phyloP scores from a whole-genome alignment of 2,888 invertebrate genomes.

The Muschampia plurimacula region DNA sequence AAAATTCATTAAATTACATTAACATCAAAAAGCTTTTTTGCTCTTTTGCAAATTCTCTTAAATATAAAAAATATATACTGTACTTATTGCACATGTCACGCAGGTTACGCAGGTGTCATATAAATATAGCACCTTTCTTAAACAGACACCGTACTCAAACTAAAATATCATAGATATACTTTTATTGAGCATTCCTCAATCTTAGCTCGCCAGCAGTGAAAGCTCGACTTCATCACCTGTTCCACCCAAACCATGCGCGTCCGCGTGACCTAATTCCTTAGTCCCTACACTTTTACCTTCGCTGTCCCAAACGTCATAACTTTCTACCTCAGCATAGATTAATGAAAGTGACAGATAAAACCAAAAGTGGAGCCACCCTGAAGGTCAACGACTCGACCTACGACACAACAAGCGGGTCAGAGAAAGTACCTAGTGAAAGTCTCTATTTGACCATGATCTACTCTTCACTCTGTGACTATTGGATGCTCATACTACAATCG shows the following conservation, averaged over 20 bases:
- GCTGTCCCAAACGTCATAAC: slow-evolving; percentile 65
- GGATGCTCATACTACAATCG: slow-evolving; percentile 53
- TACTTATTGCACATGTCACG: too few species aligned
- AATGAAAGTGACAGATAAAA: slow-evolving; percentile 80
- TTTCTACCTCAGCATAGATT: slow-evolving; percentile 64
- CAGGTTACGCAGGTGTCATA: neutral
- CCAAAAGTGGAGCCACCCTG: slow-evolving; percentile 73
- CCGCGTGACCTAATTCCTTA: slow-evolving; percentile 49
- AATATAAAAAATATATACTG: too few species aligned
- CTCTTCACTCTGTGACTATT: slow-evolving; percentile 61
- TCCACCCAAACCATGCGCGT: slow-evolving; percentile 10
- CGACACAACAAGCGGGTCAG: slow-evolving; percentile 70
- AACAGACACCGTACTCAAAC: neutral
- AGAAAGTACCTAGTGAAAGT: slow-evolving; percentile 78
- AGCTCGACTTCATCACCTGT: slow-evolving; percentile 11
- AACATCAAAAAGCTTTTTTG: too few species aligned
- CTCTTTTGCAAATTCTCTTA: too few species aligned
- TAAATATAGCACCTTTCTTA: neutral
- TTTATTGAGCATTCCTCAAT: neutral
- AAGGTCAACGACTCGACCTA: slow-evolving; percentile 74
- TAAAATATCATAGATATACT: neutral
- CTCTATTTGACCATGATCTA: slow-evolving; percentile 74
- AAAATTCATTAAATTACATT: too few species aligned
- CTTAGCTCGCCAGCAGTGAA: neutral
- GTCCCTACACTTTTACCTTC: slow-evolving; percentile 55